A percentile compares a stretch with the other conserved stretches of the same genome.
Conservation (phyloP, 1,140 invertebrate species). For the Matsumurasca onukii region DNA sequence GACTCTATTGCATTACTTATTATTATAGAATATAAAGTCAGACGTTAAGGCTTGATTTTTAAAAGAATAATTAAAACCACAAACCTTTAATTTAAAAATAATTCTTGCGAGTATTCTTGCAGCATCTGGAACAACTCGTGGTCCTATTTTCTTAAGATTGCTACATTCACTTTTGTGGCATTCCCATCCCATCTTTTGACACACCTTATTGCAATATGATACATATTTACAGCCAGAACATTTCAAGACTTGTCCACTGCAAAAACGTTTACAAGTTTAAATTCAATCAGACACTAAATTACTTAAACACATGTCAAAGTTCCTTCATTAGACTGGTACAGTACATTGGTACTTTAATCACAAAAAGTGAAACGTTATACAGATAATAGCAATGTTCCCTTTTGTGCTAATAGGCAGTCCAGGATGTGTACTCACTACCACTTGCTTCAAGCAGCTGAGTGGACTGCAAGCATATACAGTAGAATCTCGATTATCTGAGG, state of each 20-base stretch:
- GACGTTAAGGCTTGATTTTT: background rate
- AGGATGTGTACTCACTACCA: background rate
- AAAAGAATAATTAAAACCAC: background rate
- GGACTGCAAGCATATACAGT: too few species aligned
- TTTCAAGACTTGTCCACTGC: slow-evolving; percentile 65
- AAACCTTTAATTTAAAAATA: slow-evolving; percentile 61
- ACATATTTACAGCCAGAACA: slow-evolving; percentile 80
- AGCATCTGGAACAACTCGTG: slow-evolving; percentile 68
- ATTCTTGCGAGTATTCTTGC: slow-evolving; percentile 71
- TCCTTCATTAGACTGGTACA: background rate
- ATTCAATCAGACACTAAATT: background rate
- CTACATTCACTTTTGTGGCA: slow-evolving; percentile 77
- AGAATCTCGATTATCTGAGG: too few species aligned
- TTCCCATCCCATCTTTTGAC: slow-evolving; percentile 73
- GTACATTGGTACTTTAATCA: background rate
- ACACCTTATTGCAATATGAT: slow-evolving; percentile 71
- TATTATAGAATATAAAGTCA: background rate
- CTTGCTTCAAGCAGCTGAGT: background rate
- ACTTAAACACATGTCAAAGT: too few species aligned
- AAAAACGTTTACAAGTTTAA: background rate
- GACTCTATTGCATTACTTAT: too few species aligned
- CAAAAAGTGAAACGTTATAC: background rate
- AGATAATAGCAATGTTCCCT: background rate
- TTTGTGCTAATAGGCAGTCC: background rate
- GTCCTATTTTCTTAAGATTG: slow-evolving; percentile 64